Evolutionary conservation across 1,140 invertebrate species (phyloP).

Genomic region (Aethina tumida): DNA sequence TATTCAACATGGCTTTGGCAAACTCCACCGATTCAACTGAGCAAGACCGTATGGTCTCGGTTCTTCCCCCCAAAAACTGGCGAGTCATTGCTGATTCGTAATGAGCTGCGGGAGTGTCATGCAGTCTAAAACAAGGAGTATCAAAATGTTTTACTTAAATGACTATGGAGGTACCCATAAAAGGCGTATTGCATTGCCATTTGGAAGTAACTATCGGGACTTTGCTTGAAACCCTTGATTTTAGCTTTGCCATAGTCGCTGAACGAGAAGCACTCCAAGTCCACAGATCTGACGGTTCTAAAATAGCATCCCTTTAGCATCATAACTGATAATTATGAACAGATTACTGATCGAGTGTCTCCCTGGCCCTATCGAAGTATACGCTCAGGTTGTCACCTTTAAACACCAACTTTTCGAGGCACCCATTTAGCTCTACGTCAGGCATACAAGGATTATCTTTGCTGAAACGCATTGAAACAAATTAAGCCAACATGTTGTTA

Average conservation of each 20-base stretch:
- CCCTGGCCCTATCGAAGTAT: slow-evolving; percentile 44
- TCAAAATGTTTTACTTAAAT: neutral
- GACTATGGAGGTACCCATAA: slow-evolving; percentile 47
- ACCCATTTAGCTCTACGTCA: slow-evolving; percentile 15
- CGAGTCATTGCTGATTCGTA: slow-evolving; percentile 82
- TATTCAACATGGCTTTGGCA: slow-evolving; percentile 52
- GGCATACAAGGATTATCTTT: slow-evolving; percentile 16
- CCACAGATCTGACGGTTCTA: slow-evolving; percentile 58
- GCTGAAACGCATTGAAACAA: slow-evolving; percentile 14
- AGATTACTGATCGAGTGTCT: slow-evolving; percentile 49
- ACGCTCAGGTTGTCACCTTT: slow-evolving; percentile 41
- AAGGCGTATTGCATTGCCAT: slow-evolving; percentile 85
- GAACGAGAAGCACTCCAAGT: slow-evolving; percentile 64
- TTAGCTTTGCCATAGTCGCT: slow-evolving; percentile 69
- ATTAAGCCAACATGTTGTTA: slow-evolving; percentile 6
- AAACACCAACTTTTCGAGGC: slow-evolving; percentile 43
- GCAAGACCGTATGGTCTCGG: slow-evolving; percentile 85
- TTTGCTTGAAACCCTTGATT: slow-evolving; percentile 68
- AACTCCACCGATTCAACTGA: slow-evolving; percentile 70
- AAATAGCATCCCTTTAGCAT: slow-evolving; percentile 24
- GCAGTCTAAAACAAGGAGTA: slow-evolving; percentile 40
- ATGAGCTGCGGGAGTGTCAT: slow-evolving; percentile 67
- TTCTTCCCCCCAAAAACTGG: slow-evolving; percentile 71
- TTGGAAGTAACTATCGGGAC: slow-evolving; percentile 89
- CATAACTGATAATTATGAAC: slow-evolving; percentile 14